phyloP scores from a whole-genome alignment of 2,888 invertebrate genomes.

The Palloptera scutellata region DNA sequence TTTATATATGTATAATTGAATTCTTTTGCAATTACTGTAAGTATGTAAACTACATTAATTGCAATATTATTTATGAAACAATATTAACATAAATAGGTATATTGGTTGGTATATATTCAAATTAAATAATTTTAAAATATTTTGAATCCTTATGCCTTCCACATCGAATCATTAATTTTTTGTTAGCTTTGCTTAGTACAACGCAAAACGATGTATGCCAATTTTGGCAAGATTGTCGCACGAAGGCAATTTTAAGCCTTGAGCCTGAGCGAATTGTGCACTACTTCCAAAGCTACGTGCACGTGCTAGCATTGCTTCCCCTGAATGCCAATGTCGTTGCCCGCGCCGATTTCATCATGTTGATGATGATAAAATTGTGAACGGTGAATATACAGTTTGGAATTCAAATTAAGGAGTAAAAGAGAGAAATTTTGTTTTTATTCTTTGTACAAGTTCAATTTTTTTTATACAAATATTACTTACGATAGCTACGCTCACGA shows the following conservation, averaged over 20 bases:
- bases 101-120: too few relatives aligned
- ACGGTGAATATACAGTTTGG: background rate
- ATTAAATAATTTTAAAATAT: too few relatives aligned
- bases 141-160: background rate
- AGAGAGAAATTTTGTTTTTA: constrained; percentile 26
- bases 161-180: background rate
- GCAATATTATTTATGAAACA: too few relatives aligned
- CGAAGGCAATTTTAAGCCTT: constrained; percentile 81
- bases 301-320: constrained; percentile 92
- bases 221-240: constrained; percentile 77
- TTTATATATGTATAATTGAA: too few relatives aligned
- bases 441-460: constrained; percentile 20
- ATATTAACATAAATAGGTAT: too few relatives aligned
- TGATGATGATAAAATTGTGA: constrained; percentile 1
- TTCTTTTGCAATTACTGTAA: too few relatives aligned
- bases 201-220: constrained; percentile 51
- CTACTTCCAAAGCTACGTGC: constrained; percentile 91
- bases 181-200: constrained; percentile 42
- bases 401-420: background rate
- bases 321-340: constrained; percentile 56
- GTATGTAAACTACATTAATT: too few relatives aligned
- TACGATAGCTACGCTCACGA: constrained; percentile 86
- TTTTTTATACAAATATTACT: constrained; percentile 38
- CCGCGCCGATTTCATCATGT: background rate
- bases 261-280: constrained; percentile 81